Base-by-base conservation (phyloP, 2,113 vertebrate genomes). In the mouse (Mus musculus) region DNA sequence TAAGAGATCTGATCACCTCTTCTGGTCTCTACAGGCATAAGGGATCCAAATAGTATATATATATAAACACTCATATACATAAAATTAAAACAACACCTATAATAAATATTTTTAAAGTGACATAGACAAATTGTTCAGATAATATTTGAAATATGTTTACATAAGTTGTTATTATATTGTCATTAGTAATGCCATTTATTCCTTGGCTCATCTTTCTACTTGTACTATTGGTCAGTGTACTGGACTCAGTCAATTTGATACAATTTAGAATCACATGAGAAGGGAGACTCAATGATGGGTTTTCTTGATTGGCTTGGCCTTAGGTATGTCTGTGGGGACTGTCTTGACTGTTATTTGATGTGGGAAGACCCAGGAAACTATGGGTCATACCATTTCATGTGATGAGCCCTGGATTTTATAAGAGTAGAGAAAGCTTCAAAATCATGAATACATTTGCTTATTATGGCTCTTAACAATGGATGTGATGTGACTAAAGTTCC, bases 91-190 rank as follows among this genome's bases (percentile, higher is more conserved):
- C 26, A 39, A 42, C 4, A 42, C 4, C 36, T 61, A 61, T 14
- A 39, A 42, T 39, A 61, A 24, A 82, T 4, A 61, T 39, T 61
- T n/a, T 16, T 24, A 63, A 28, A 84, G 56, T 42, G 16, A 28
- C 24, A n/a, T 54, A 12, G 46, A 81, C 80, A 95, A 96, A 56
- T 89, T 3, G 0, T 92, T 94, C 87, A 16, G 10, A 30, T 97
- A 36, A 54, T 82, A 90, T 76, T 91, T 28, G 33, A 36, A 67
- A 69, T 82, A 81, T 59, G 14, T 76, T 89, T 78, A 84, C 14
- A 36, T 81, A 72, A 69, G 19, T 67, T 33, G 26, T 91, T 46
- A 59, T 85, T 95, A 69, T 26, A 59, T 17, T 75, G 3, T 81
- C 28, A 90, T 91, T 42, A 80, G 78, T 67, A 75, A 71, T 85